A percentile compares a stretch with the other conserved stretches of the same genome.
These are phyloP conservation scores for Acronicta leporina DNA, from an alignment of 2,888 invertebrate species.

Conservation along the genomic window DNA sequence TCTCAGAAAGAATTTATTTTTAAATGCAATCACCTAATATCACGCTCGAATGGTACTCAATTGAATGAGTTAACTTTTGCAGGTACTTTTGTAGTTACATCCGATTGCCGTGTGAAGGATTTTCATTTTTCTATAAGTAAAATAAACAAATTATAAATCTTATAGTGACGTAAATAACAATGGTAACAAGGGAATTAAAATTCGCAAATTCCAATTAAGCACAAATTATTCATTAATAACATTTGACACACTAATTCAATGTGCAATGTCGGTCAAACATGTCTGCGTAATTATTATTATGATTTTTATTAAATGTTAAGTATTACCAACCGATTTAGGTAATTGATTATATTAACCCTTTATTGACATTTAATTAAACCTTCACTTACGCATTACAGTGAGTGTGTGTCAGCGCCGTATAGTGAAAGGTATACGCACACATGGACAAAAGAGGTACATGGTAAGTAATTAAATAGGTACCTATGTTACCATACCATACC, in stretches of 20 bases:
- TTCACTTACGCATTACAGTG: slow-evolving; percentile 27
- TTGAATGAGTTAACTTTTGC: neutral
- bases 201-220: no score
- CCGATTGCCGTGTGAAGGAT: neutral
- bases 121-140: no score
- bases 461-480: slow-evolving; percentile 4
- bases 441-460: slow-evolving; percentile 21
- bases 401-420: slow-evolving; percentile 28
- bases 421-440: slow-evolving; percentile 25
- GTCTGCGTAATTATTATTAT: slow-evolving; percentile 5
- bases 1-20: neutral
- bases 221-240: no score
- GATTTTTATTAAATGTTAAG: slow-evolving; percentile 18
- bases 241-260: neutral
- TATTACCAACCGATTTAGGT: neutral
- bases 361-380: neutral
- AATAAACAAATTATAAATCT: no score
- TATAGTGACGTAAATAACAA: neutral
- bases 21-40: slow-evolving; percentile 5
- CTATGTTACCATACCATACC: no score
- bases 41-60: slow-evolving; percentile 6
- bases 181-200: neutral
- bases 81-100: neutral
- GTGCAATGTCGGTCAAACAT: slow-evolving; percentile 7
- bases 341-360: neutral